phyloP scores from a whole-genome alignment of 2,113 vertebrate species.

The Tragulus kanchil region DNA sequence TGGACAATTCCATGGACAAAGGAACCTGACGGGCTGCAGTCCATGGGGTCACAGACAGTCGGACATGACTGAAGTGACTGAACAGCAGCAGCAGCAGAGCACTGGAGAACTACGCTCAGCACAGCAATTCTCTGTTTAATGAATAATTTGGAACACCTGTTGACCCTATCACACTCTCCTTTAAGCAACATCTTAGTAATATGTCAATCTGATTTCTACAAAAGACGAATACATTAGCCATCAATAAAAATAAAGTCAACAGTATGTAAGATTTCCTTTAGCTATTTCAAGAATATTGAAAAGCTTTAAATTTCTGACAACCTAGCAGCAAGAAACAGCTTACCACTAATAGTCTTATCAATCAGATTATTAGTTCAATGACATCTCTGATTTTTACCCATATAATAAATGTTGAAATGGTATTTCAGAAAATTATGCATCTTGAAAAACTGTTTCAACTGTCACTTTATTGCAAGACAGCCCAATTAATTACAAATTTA shows the following conservation, averaged over 20 bases:
- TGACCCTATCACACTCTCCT: not conserved
- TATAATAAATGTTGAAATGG: not conserved
- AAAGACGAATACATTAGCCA: not conserved
- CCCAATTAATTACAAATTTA: conserved; percentile 61
- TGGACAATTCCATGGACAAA: too few species aligned
- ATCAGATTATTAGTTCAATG: not conserved
- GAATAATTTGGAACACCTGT: not conserved
- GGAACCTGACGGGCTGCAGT: too few species aligned
- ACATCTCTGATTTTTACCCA: conserved; percentile 48
- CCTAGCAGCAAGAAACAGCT: conserved; percentile 16
- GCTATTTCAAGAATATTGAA: conserved; percentile 14
- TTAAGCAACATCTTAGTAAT: not conserved
- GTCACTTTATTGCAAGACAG: conserved; percentile 63
- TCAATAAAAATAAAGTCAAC: conserved; percentile 2
- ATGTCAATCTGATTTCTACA: not conserved
- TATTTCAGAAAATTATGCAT: conserved; percentile 43
- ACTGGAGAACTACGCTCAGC: not conserved
- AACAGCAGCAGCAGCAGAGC: too few species aligned
- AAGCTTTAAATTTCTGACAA: conserved; percentile 39
- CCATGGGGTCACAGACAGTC: too few species aligned
- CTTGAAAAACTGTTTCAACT: conserved; percentile 43
- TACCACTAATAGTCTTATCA: not conserved
- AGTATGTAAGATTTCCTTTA: not conserved
- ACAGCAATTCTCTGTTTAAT: not conserved
- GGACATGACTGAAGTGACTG: too few species aligned